phyloP scores from a whole-genome alignment of 2,113 vertebrate species.

The Coptodon rendalli region DNA sequence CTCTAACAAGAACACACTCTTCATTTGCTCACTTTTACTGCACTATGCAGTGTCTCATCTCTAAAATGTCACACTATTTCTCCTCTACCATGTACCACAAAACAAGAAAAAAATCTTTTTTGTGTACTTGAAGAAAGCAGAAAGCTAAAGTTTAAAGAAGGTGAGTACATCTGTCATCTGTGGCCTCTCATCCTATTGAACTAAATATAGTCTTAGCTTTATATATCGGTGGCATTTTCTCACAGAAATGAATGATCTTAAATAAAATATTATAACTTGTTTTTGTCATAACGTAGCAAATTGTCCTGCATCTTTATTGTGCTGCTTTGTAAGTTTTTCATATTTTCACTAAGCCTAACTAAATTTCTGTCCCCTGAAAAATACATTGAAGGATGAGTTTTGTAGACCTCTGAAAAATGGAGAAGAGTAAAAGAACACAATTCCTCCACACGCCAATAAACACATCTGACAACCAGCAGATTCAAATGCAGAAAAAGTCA shows the following conservation, averaged over 20 bases:
- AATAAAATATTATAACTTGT: background rate
- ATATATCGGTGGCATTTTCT: background rate
- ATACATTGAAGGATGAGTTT: background rate
- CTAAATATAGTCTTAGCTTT: background rate
- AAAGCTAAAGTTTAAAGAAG: background rate
- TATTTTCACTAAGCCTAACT: background rate
- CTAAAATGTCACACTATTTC: background rate
- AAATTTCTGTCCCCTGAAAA: background rate
- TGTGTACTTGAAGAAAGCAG: background rate
- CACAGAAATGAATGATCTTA: background rate
- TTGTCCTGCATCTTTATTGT: background rate
- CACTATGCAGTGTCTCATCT: background rate
- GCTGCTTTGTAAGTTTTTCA: background rate
- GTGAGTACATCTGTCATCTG: conserved; percentile 8
- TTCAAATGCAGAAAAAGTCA: background rate
- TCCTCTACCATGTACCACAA: background rate
- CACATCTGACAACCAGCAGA: background rate
- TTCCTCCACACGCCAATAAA: background rate
- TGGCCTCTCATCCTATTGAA: background rate
- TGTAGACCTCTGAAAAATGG: background rate
- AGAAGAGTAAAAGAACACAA: background rate
- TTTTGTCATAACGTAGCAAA: background rate
- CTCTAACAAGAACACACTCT: background rate
- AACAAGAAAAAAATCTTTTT: background rate
- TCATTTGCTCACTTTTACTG: background rate